phyloP scores from a whole-genome alignment of 2,113 vertebrate species.

The Struthio camelus region DNA sequence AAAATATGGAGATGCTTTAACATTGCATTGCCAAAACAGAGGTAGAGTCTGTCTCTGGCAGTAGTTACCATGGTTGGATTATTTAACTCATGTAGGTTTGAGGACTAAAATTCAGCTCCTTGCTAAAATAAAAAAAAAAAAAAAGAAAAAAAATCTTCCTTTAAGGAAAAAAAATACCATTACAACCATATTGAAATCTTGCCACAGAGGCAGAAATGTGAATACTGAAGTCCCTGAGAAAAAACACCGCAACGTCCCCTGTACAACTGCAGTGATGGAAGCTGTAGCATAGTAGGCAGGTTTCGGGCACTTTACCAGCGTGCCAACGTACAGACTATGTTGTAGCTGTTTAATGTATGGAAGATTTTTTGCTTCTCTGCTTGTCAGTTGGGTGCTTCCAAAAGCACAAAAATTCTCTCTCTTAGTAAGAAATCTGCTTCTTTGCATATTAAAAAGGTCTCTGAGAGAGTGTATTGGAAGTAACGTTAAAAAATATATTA shows the following conservation, averaged over 20 bases:
- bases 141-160: not conserved
- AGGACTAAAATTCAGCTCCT: not conserved
- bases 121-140: not conserved
- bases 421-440: not conserved
- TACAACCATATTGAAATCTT: not conserved
- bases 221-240: not conserved
- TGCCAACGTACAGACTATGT: not conserved
- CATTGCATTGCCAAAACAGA: not conserved
- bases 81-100: not conserved
- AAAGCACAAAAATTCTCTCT: not conserved
- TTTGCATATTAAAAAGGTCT: constrained; percentile 18
- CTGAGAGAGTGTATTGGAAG: not conserved
- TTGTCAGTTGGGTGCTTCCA: not conserved
- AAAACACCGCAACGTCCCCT: not conserved
- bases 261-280: not conserved
- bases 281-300: not conserved
- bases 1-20: not conserved
- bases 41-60: not conserved
- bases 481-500: not conserved
- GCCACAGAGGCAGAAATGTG: not conserved
- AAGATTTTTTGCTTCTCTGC: not conserved
- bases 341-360: not conserved
- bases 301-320: not conserved
- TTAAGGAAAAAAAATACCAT: not conserved
- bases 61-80: not conserved